Conservation (phyloP, 2,888 invertebrate species). For the Pecten maximus region DNA sequence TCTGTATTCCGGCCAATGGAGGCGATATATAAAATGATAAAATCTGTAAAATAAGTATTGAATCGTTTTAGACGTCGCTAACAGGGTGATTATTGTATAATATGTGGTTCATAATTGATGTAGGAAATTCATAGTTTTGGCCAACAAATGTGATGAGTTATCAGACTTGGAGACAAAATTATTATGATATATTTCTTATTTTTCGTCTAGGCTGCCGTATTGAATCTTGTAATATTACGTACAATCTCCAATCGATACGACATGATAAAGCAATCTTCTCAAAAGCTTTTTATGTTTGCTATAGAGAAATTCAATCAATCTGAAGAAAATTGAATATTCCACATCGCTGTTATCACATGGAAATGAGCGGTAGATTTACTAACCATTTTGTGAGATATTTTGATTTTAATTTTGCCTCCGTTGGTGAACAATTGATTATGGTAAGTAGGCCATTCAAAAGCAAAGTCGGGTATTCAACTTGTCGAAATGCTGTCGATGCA, state of each 20-base stretch:
- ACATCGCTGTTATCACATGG: not conserved
- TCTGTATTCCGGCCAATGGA: too few relatives aligned
- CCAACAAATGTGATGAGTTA: too few relatives aligned
- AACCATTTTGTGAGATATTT: not conserved
- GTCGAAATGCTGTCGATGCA: conserved; percentile 4
- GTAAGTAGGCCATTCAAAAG: not conserved
- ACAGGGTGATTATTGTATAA: too few relatives aligned
- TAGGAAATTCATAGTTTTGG: too few relatives aligned
- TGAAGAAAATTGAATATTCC: not conserved
- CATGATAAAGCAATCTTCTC: not conserved
- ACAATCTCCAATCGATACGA: not conserved
- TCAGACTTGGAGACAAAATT: too few relatives aligned
- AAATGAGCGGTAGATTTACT: not conserved
- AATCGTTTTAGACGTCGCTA: too few relatives aligned
- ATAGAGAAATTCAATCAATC: not conserved
- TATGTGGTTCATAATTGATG: too few relatives aligned
- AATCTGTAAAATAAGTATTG: too few relatives aligned
- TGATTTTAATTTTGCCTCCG: not conserved
- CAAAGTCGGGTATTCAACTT: not conserved
- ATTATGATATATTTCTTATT: too few relatives aligned
- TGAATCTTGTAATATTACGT: not conserved
- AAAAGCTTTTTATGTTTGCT: not conserved
- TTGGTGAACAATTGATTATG: conserved; percentile 5
- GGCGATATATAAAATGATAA: too few relatives aligned
- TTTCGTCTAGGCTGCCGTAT: not conserved